Percentiles rank a stretch among this genome's conserved stretches.
phyloP scores from a whole-genome alignment of 2,113 vertebrate genomes.

The Tapirus terrestris region DNA sequence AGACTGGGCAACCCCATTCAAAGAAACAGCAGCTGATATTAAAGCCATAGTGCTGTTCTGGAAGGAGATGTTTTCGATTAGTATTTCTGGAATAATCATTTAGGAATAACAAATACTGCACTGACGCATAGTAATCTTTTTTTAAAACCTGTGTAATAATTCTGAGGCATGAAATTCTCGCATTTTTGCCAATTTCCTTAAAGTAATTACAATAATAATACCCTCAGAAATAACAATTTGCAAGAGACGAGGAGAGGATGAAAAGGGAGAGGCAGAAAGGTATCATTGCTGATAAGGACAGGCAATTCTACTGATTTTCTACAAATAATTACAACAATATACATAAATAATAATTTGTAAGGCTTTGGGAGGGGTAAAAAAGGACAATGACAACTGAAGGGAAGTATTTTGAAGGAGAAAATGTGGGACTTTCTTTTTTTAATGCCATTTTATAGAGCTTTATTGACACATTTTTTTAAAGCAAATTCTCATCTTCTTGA shows the following conservation, averaged over 20 bases:
- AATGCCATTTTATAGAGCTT: background rate
- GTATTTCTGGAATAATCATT: conserved; percentile 48
- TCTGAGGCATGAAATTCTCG: conserved; percentile 29
- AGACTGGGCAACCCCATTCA: conserved; percentile 88
- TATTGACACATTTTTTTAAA: background rate
- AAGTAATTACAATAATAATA: conserved; percentile 65
- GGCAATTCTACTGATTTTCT: background rate
- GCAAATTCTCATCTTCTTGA: background rate
- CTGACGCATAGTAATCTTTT: background rate
- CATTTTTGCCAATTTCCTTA: conserved; percentile 76
- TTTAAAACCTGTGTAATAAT: conserved; percentile 9
- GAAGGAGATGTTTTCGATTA: conserved; percentile 72
- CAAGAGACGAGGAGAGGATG: conserved; percentile 1
- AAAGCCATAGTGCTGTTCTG: conserved; percentile 71
- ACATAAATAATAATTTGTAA: conserved; percentile 27
- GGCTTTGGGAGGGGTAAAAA: background rate
- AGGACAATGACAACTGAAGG: background rate
- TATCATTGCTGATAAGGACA: background rate
- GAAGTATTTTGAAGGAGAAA: background rate
- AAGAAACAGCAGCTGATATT: conserved; percentile 83
- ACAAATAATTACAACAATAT: conserved; percentile 34
- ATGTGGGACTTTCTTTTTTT: background rate
- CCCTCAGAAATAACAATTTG: conserved; percentile 53
- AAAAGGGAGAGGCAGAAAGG: conserved; percentile 46
- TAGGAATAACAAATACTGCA: conserved; percentile 19